Base-by-base conservation (phyloP, 1,140 invertebrate genomes). In the Macrotrachela quadricornifera region DNA sequence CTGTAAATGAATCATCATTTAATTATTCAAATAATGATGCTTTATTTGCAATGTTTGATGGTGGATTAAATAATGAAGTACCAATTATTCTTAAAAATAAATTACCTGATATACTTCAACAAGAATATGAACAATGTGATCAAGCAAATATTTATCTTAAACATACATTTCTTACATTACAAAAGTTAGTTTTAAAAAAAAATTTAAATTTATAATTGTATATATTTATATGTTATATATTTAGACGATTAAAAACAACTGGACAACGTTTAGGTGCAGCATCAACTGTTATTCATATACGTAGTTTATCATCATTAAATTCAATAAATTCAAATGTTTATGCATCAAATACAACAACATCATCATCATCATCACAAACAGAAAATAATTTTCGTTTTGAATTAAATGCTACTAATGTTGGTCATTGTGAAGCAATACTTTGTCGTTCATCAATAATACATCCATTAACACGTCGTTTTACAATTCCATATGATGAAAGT, bases 11-110 rank as follows among this genome's bases (percentile, higher is more conserved):
- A 64, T 47, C 58, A 62, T 18, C 55, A 59, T 17, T 63, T 68
- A 42, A 60, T 56, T 39, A 57, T 61, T 44, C 57, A 30, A 30
- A 60, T 12, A 57, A 59, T 17, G 66, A 69, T 38, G 66, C 61
- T 16, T 41, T 70, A 39, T 68, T 70, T 60, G 66, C 58, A 12
- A 59, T 70, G 17, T 66, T 70, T 61, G 68, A 70, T 59, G 66
- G 68, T 40, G 68, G 68, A 10, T 48, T 61, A 47, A 69, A 67
- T 55, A 60, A 66, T 42, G 65, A 66, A 49, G 63, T 67, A 12
- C 61, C 64, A 10, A 60, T 60, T 53, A 51, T 59, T 10, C 51
- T 70, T 15, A 43, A 57, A 15, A 60, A 68, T 16, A 55, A 50
- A 18, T 55, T 69, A 21, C 56, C 55, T 18, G 50, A 53, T 14